phyloP scores from a whole-genome alignment of 2,888 invertebrate genomes.

The Troilus luridus region DNA sequence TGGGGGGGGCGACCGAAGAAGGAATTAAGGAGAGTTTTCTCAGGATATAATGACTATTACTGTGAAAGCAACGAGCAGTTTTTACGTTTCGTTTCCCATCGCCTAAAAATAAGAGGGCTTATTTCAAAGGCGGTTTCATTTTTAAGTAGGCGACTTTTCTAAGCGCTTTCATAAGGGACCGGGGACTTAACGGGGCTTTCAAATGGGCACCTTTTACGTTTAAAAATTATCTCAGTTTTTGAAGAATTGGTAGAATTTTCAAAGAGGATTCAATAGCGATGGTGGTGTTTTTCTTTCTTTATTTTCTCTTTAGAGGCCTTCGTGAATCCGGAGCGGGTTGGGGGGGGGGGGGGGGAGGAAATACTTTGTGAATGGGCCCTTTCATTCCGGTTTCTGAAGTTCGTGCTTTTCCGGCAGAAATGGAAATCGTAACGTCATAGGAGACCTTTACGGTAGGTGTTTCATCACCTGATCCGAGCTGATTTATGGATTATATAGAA shows the following conservation, averaged over 20 bases:
- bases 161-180: slow-evolving; percentile 24
- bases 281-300: not conserved
- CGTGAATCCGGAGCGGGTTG: not conserved
- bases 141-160: slow-evolving; percentile 54
- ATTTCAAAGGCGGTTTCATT: slow-evolving; percentile 55
- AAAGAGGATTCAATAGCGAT: slow-evolving; percentile 26
- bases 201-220: slow-evolving; percentile 37
- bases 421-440: not conserved
- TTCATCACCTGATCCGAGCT: not conserved
- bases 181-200: slow-evolving; percentile 24
- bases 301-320: not conserved
- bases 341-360: not conserved
- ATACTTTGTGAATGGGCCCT: slow-evolving; percentile 5
- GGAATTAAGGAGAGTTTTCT: slow-evolving; percentile 42
- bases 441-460: not conserved
- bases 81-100: slow-evolving; percentile 54
- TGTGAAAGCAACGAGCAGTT: slow-evolving; percentile 40
- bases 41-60: slow-evolving; percentile 47
- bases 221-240: slow-evolving; percentile 42
- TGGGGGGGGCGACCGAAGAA: slow-evolving; percentile 12
- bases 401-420: not conserved
- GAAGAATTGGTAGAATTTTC: slow-evolving; percentile 33
- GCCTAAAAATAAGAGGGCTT: slow-evolving; percentile 49
- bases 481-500: not conserved
- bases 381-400: not conserved